A percentile compares a stretch with the other conserved stretches of the same genome.
Conservation (phyloP, 2,797 vertebrate genomes). For the Pseudocheirus occidentalis region DNA sequence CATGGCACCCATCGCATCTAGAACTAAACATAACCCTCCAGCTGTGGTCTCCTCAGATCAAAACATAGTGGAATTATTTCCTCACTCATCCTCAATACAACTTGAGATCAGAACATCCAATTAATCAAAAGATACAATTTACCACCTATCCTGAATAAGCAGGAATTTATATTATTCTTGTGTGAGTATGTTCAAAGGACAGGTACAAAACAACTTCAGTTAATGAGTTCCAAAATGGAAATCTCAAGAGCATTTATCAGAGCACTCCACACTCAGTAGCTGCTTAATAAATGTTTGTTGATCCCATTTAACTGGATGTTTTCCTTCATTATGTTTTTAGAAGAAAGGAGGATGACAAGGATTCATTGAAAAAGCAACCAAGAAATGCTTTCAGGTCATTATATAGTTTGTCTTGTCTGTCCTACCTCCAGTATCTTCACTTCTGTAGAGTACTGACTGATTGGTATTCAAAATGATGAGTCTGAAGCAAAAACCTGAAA, state of each 20-base stretch:
- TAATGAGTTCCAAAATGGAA: neutral
- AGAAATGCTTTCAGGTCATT: neutral
- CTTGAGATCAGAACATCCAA: constrained; percentile 12
- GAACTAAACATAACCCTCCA: no score
- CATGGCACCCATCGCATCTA: no score
- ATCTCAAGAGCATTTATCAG: no score
- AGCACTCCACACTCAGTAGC: neutral
- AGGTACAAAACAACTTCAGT: neutral
- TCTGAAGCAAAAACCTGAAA: neutral
- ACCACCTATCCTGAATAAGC: neutral
- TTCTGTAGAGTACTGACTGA: neutral
- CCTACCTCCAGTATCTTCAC: neutral
- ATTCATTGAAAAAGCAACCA: neutral
- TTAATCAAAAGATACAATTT: constrained; percentile 22
- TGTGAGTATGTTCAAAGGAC: neutral
- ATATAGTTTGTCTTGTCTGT: neutral
- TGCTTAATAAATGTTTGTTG: neutral
- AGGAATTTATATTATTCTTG: neutral
- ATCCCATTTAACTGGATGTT: neutral
- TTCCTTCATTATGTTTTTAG: neutral
- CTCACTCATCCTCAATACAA: no score
- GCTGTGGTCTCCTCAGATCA: no score
- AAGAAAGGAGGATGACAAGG: neutral
- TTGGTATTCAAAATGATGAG: neutral
- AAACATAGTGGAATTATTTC: no score